Evolutionary conservation across 2,797 vertebrate genomes (phyloP), one percentile per base, ranked within the genome.

Genomic region (Urosaurus nigricauda): DNA sequence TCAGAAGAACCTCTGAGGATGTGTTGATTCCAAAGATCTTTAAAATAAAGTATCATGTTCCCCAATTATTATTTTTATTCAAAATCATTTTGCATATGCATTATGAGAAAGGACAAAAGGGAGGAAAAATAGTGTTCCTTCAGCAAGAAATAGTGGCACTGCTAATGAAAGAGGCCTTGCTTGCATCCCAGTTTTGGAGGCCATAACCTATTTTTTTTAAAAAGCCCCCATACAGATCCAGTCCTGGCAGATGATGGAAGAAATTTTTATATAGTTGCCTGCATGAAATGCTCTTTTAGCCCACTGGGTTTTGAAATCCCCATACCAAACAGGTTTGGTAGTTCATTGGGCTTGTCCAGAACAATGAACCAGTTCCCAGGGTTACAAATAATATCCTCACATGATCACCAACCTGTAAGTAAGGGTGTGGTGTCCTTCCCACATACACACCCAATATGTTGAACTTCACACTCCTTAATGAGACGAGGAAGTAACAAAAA

Each of bases 381-480:
- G 1, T 88, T 93, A 93, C 91, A 92, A 86, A 94, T 83, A 92
- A 89, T 32, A 89, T 85, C 84, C 47, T 35, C 40, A 65, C 26
- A 7, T 93, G 93, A 92, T 95, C 90, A 91, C 84, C 83, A 88
- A 90, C 1, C 73, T 93, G 81, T 65, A 87, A 16, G 19, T 70
- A 84, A 91, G 90, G 92, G 93, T 5, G 71, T 88, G 93, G 93
- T 81, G 88, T 89, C 86, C 94, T 94, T 92, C 93, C 93, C 94
- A 93, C 56, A 87, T 53, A 91, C 90, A 95, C 94, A 87, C 85
- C 93, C 96, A 90, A 87, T 2, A 1, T 56, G 0, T 92, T 94
- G 63, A 26, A 90, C 90, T 93, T 88, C 91, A 92, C 91, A 87
- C 65, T 93, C 93, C 53, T 75, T 83, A 91, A 74, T 71, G 88